These are phyloP conservation scores for Loxodonta africana DNA, from an alignment of 2,113 vertebrate species.

Conservation along the genomic window DNA sequence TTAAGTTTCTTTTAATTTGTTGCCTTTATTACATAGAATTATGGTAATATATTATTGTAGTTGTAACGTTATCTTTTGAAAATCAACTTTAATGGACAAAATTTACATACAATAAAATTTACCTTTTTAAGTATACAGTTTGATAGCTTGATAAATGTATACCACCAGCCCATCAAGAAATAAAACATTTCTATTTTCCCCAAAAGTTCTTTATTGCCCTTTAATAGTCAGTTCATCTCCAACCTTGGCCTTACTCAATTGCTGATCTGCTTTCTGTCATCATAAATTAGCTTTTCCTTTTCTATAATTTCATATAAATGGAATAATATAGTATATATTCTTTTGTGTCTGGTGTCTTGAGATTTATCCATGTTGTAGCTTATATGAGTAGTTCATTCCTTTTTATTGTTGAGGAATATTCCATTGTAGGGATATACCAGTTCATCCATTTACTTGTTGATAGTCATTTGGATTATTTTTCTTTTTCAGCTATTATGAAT, in stretches of 20 bases:
- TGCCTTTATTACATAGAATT: slow-evolving; percentile 23
- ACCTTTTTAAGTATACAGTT: not conserved
- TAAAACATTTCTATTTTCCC: not conserved
- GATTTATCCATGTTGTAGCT: not conserved
- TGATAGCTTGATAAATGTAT: slow-evolving; percentile 34
- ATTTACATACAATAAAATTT: not conserved
- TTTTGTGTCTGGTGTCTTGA: slow-evolving; percentile 43
- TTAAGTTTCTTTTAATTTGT: not conserved
- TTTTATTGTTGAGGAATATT: slow-evolving; percentile 22
- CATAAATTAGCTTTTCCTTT: not conserved
- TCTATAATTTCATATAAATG: slow-evolving; percentile 33
- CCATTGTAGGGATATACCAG: no score
- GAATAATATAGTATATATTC: not conserved
- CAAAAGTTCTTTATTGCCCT: not conserved
- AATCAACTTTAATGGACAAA: not conserved
- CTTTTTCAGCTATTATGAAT: not conserved
- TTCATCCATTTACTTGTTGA: no score
- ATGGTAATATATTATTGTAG: slow-evolving; percentile 4
- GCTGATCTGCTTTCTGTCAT: slow-evolving; percentile 33
- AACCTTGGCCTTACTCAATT: not conserved
- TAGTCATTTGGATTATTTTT: not conserved
- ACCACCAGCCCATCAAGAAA: not conserved
- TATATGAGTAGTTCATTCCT: slow-evolving; percentile 33
- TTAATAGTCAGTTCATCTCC: not conserved
- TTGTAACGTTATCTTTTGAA: slow-evolving; percentile 14